phyloP scores from a whole-genome alignment of 2,888 invertebrate genomes.

The Cryptocephalus moraei region DNA sequence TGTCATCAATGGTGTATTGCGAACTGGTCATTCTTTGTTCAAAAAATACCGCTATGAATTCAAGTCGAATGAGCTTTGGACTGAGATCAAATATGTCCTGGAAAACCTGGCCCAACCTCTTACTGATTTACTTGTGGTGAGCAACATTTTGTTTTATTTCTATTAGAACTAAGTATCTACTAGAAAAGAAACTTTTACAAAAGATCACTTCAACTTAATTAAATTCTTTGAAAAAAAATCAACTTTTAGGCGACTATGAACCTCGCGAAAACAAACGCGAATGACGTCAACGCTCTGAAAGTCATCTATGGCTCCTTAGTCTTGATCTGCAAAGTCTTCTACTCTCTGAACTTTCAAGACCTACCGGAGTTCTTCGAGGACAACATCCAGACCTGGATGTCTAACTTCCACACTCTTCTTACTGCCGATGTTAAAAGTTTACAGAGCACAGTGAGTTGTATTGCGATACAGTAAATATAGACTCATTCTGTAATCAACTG shows the following conservation, averaged over 20 bases:
- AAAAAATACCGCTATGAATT: conserved; percentile 93
- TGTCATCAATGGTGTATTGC: conserved; percentile 86
- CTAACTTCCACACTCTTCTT: conserved; percentile 72
- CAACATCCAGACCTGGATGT: conserved; percentile 94
- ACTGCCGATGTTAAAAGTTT: conserved; percentile 67
- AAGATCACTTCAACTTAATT: no score
- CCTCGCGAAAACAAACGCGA: conserved; percentile 64
- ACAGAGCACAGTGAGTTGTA: conserved; percentile 39
- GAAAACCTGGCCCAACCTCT: conserved; percentile 89
- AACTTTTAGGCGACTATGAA: conserved; percentile 76
- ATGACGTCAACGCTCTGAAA: conserved; percentile 69
- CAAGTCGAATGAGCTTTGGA: conserved; percentile 90
- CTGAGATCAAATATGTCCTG: conserved; percentile 92
- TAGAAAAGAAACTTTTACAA: no score
- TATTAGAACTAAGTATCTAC: no score
- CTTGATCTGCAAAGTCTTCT: conserved; percentile 89
- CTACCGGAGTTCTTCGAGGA: conserved; percentile 99
- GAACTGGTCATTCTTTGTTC: conserved; percentile 94
- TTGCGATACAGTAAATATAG: neutral
- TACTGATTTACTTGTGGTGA: conserved; percentile 80
- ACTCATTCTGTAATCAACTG: conserved; percentile 1
- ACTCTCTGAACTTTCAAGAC: conserved; percentile 95
- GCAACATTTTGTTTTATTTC: conserved; percentile 11
- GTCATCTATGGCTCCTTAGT: conserved; percentile 84
- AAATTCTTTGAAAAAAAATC: no score